Conservation (phyloP, 2,113 vertebrate species). For the Symphodus melops region DNA sequence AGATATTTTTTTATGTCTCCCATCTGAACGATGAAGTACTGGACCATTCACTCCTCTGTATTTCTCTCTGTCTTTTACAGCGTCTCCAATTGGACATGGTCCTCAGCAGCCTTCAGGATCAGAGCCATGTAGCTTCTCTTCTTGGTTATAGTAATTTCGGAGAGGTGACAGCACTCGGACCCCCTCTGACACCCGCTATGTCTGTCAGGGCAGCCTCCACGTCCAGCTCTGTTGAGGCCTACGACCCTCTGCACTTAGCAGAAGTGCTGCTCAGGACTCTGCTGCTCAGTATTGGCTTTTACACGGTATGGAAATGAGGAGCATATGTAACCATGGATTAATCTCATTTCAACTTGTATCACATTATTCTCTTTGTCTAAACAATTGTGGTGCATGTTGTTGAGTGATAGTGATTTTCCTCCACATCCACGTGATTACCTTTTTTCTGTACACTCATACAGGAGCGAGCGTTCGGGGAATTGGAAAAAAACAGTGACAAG, state of each 20-base stretch:
- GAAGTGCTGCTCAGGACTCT: slow-evolving; percentile 86
- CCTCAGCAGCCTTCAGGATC: slow-evolving; percentile 87
- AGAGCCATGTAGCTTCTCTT: slow-evolving; percentile 85
- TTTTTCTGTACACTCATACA: slow-evolving; percentile 47
- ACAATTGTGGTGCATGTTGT: background rate
- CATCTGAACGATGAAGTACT: background rate
- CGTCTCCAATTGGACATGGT: slow-evolving; percentile 87
- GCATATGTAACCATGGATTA: background rate
- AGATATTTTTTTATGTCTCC: background rate
- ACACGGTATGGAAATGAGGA: slow-evolving; percentile 77
- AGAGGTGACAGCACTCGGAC: slow-evolving; percentile 73
- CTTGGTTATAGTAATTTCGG: slow-evolving; percentile 85
- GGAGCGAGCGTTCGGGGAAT: slow-evolving; percentile 86
- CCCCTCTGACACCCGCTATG: slow-evolving; percentile 60
- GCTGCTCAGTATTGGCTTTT: slow-evolving; percentile 85
- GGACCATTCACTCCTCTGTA: background rate
- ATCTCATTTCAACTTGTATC: background rate
- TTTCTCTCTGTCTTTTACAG: slow-evolving; percentile 62
- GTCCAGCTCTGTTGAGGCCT: slow-evolving; percentile 67
- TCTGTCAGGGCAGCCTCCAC: slow-evolving; percentile 60
- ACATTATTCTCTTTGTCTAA: too few species aligned
- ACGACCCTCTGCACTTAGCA: slow-evolving; percentile 82
- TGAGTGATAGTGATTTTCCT: background rate
- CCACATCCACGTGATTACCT: background rate
- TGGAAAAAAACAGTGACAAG: slow-evolving; percentile 89